Percentiles rank a stretch among this genome's conserved stretches.
Evolutionary conservation across 2,113 vertebrate genomes (phyloP).

Genomic region (Mesembrinibis cayennensis): DNA sequence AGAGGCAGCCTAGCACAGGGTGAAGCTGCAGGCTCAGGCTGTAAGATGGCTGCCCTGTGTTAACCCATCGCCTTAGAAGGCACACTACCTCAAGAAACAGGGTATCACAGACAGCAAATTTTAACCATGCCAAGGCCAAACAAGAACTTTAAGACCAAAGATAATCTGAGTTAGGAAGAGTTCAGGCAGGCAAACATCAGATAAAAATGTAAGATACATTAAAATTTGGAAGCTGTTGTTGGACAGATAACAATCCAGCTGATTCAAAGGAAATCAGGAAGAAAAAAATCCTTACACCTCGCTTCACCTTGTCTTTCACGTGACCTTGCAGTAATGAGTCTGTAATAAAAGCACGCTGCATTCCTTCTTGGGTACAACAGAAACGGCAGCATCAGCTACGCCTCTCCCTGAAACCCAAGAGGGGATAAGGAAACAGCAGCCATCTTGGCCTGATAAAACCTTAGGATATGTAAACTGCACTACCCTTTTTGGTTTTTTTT

Average conservation of each 20-base stretch:
- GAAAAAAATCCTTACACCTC: neutral
- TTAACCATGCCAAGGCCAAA: neutral
- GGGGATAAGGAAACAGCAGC: neutral
- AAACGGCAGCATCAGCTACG: neutral
- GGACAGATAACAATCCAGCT: neutral
- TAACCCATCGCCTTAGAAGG: neutral
- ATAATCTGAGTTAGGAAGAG: neutral
- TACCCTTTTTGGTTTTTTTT: neutral
- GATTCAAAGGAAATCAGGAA: neutral
- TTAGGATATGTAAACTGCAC: neutral
- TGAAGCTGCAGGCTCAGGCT: neutral
- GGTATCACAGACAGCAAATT: neutral
- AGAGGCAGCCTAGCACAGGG: neutral
- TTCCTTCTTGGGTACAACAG: neutral
- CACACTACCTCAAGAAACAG: neutral
- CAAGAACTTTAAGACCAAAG: neutral
- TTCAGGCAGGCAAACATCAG: neutral
- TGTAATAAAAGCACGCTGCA: neutral
- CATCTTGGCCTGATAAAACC: neutral
- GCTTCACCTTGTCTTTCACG: neutral
- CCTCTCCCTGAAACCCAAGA: neutral
- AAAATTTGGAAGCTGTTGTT: neutral
- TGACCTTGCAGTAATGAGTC: neutral
- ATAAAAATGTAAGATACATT: neutral
- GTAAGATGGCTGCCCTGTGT: accelerated